Evolutionary conservation across 2,113 vertebrate species (phyloP).

Genomic region (Porphyrio hochstetteri): DNA sequence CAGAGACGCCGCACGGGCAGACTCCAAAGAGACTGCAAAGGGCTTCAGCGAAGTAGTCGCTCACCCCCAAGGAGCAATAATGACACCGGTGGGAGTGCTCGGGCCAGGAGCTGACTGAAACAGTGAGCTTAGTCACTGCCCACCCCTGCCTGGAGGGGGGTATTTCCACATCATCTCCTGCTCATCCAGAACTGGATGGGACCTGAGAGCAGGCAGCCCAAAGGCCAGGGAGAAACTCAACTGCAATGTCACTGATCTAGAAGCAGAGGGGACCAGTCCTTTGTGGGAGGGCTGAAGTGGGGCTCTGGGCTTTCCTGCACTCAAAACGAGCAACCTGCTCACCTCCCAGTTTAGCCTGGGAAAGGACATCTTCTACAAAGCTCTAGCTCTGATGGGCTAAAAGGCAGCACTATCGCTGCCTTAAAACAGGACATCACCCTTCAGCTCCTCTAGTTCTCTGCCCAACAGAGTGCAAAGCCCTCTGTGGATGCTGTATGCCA

Average conservation of each 20-base stretch:
- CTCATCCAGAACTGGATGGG: neutral
- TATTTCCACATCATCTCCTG: neutral
- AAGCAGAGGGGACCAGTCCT: neutral
- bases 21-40: neutral
- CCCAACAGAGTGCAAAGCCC: neutral
- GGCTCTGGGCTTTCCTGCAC: neutral
- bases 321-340: neutral
- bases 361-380: neutral
- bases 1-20: rapidly evolving
- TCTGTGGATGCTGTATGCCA: neutral
- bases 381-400: neutral
- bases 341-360: neutral
- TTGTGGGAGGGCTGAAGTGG: neutral
- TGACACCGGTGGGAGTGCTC: neutral
- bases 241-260: neutral
- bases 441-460: neutral
- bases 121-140: neutral
- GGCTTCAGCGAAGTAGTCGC: neutral
- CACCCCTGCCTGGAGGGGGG: neutral
- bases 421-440: neutral
- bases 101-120: neutral
- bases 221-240: neutral
- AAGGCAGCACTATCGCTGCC: neutral
- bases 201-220: neutral
- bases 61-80: neutral